These are phyloP conservation scores for Gerris lacustris DNA, from an alignment of 2,888 invertebrate genomes.

Conservation along the genomic window DNA sequence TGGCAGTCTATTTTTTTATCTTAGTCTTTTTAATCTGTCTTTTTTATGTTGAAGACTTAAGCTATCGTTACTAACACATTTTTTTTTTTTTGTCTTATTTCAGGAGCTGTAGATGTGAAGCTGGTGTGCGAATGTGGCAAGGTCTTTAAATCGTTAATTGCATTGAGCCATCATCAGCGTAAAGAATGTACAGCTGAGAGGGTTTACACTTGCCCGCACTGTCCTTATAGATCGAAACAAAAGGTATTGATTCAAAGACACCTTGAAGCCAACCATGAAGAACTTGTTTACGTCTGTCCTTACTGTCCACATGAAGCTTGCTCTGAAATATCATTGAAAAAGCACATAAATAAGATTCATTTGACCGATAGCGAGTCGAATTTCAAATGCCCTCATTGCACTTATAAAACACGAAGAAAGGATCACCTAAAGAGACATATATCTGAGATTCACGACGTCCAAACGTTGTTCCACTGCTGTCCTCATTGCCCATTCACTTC, in stretches of 20 bases:
- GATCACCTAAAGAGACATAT: conserved; percentile 33
- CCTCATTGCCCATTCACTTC: conserved; percentile 34
- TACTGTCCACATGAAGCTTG: neutral
- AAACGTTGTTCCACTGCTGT: conserved; percentile 36
- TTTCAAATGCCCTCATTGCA: conserved; percentile 39
- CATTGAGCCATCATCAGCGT: neutral
- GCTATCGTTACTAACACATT: no score
- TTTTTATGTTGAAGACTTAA: no score
- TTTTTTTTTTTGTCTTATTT: no score
- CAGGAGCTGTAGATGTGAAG: no score
- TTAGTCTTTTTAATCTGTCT: no score
- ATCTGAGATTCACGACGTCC: conserved; percentile 28
- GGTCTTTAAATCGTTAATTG: neutral
- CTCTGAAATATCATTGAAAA: neutral
- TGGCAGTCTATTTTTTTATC: no score
- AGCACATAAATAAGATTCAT: neutral
- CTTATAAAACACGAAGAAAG: conserved; percentile 37
- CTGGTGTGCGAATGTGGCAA: neutral
- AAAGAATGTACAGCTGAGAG: neutral
- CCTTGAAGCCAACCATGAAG: neutral
- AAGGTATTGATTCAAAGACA: neutral
- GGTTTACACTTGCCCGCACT: neutral
- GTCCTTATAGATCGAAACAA: conserved; percentile 6
- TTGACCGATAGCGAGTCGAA: neutral
- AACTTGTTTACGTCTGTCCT: neutral